Evolutionary conservation across 1,140 invertebrate genomes (phyloP).

Genomic region (Nasonia giraulti): DNA sequence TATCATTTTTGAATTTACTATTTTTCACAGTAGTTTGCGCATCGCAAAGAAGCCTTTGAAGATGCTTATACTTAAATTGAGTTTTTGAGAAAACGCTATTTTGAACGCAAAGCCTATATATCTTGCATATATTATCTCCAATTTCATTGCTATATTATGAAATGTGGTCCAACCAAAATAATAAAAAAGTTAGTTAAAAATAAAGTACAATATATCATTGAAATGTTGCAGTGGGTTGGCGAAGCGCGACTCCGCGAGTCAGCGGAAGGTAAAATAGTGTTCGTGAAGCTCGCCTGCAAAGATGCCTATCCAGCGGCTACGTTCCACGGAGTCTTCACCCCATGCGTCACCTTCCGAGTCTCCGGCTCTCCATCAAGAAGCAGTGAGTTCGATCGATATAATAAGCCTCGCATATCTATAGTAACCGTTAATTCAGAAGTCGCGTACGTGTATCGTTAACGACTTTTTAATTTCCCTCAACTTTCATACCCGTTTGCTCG

Average conservation of each 20-base stretch:
- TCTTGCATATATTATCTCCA: too few relatives aligned
- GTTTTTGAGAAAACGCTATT: too few relatives aligned
- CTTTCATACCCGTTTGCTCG: neutral
- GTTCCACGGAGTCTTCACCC: slow-evolving; percentile 81
- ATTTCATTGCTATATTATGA: too few relatives aligned
- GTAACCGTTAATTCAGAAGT: neutral
- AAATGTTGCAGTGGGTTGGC: slow-evolving; percentile 84
- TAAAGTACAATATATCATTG: neutral
- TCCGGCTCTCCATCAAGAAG: slow-evolving; percentile 84
- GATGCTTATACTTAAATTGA: too few relatives aligned
- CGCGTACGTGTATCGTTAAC: neutral
- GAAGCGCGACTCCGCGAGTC: slow-evolving; percentile 81
- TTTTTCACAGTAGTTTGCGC: neutral
- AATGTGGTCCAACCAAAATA: too few relatives aligned
- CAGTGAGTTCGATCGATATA: slow-evolving; percentile 75
- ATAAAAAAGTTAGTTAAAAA: neutral
- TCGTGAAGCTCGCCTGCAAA: slow-evolving; percentile 86
- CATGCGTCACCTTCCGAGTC: slow-evolving; percentile 88
- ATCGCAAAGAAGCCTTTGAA: too few relatives aligned
- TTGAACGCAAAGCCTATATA: too few relatives aligned
- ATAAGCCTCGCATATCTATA: too few relatives aligned
- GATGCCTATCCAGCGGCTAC: slow-evolving; percentile 78
- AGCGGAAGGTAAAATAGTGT: slow-evolving; percentile 86
- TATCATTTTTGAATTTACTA: neutral
- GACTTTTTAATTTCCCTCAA: neutral